Conservation (phyloP, 2,888 invertebrate genomes). For the Hymenopus coronatus region DNA sequence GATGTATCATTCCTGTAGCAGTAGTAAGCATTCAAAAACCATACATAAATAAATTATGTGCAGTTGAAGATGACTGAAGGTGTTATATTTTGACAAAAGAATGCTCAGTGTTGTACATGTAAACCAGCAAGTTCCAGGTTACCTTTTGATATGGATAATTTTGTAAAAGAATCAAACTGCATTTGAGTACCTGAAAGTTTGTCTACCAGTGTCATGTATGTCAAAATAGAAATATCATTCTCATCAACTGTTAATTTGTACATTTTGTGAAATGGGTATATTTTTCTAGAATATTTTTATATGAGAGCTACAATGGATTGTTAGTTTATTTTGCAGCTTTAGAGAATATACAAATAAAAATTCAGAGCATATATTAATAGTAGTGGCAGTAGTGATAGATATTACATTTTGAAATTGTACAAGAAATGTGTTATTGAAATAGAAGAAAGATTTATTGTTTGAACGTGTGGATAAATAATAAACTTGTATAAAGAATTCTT, state of each 20-base stretch:
- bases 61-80: too few species aligned
- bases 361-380: not conserved
- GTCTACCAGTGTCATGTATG: not conserved
- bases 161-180: not conserved
- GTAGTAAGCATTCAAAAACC: too few species aligned
- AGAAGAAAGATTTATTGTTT: not conserved
- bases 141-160: not conserved
- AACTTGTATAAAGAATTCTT: not conserved
- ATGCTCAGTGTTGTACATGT: too few species aligned
- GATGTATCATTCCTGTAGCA: too few species aligned
- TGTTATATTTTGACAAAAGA: too few species aligned
- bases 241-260: not conserved
- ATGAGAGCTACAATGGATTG: not conserved
- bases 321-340: not conserved
- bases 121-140: not conserved
- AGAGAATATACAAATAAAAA: not conserved
- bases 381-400: not conserved
- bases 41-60: too few species aligned
- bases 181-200: not conserved
- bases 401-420: not conserved
- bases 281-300: not conserved
- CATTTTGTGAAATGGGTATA: not conserved
- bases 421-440: not conserved
- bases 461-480: not conserved
- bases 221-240: not conserved